Conservation (phyloP, 2,888 invertebrate genomes). For the Lasioglossum villosulum region DNA sequence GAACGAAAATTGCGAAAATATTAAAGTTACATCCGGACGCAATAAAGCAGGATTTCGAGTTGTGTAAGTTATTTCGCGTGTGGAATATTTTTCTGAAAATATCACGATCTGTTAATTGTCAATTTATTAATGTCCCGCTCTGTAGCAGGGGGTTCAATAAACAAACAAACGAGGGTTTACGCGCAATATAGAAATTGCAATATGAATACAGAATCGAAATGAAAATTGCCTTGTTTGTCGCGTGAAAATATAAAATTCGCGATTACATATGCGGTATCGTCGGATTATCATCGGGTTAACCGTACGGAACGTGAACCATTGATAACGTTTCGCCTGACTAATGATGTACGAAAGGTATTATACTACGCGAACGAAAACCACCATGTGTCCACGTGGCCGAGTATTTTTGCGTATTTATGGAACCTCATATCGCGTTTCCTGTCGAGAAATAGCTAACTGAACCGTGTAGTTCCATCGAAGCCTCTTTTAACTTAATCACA, state of each 20-base stretch:
- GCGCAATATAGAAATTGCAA: background rate
- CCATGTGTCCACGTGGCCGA: conserved; percentile 9
- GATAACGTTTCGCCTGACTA: conserved; percentile 16
- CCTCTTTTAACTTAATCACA: background rate
- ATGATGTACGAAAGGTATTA: conserved; percentile 6
- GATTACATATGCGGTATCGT: background rate
- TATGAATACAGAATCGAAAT: conserved; percentile 5
- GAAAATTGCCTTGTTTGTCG: background rate
- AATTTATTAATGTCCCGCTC: background rate
- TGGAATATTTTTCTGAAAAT: conserved; percentile 1
- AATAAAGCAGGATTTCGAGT: background rate
- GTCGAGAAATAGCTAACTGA: background rate
- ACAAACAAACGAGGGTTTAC: background rate
- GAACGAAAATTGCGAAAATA: conserved; percentile 9
- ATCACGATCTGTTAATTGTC: background rate
- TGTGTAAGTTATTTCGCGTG: background rate
- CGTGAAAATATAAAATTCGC: background rate
- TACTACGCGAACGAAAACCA: conserved; percentile 25
- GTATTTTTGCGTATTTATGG: conserved; percentile 35
- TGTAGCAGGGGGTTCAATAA: background rate
- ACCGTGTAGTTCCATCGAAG: conserved; percentile 18
- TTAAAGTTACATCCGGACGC: background rate
- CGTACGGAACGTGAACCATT: background rate
- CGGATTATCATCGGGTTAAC: background rate
- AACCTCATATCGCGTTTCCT: background rate